phyloP scores from a whole-genome alignment of 2,797 vertebrate species.

The Vireo griseus region DNA sequence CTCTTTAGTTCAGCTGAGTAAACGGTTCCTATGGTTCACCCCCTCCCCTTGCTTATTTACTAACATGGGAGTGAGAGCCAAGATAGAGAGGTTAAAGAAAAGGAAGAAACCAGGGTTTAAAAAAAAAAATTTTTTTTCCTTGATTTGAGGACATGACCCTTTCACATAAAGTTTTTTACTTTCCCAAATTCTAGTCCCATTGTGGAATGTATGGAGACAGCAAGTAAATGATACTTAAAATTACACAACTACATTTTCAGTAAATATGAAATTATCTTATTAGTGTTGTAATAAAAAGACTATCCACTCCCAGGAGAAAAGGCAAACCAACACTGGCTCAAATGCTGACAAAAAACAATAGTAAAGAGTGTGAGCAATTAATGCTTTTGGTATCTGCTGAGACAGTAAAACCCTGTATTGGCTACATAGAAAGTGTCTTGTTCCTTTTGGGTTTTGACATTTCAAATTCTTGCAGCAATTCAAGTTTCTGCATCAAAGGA shows the following conservation, averaged over 20 bases:
- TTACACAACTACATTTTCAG: constrained; percentile 35
- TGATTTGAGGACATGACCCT: constrained; percentile 30
- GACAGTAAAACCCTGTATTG: neutral
- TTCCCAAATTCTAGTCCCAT: neutral
- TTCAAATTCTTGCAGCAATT: neutral
- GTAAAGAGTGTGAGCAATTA: neutral
- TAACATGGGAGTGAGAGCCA: constrained; percentile 50
- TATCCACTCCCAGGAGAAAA: constrained; percentile 24
- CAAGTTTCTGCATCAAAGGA: neutral
- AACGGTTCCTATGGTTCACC: constrained; percentile 29
- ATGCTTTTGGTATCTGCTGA: constrained; percentile 32
- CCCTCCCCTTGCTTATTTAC: constrained; percentile 56
- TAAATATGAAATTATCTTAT: constrained; percentile 34
- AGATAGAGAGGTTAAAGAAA: constrained; percentile 29
- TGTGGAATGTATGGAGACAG: constrained; percentile 47
- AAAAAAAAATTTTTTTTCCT: neutral
- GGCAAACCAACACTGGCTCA: constrained; percentile 21
- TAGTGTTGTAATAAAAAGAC: constrained; percentile 39
- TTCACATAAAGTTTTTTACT: neutral
- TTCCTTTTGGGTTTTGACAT: neutral
- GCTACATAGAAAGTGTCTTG: neutral
- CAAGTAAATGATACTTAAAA: constrained; percentile 46
- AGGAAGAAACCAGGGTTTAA: neutral
- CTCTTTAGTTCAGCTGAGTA: constrained; percentile 64
- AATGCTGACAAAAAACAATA: constrained; percentile 44